Evolutionary conservation across 2,113 vertebrate genomes (phyloP), one percentile per base, ranked within the genome.

Genomic region (Anser cygnoides): DNA sequence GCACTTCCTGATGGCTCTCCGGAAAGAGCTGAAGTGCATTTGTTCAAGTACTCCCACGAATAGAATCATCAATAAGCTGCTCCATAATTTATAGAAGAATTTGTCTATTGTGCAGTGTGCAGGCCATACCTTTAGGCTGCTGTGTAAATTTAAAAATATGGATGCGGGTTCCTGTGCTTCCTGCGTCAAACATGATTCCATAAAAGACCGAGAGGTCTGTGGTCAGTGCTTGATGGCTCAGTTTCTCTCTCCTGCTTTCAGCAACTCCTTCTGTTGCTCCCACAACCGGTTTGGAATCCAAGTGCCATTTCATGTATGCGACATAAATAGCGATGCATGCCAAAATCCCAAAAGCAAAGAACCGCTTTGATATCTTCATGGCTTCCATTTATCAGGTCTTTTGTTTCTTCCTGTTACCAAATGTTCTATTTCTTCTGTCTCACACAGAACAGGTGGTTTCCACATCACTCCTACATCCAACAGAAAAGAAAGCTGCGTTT

Each of bases 181-280:
- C 99, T 1, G 99, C 99, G 0, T 99, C 99, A 89, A 99, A 99
- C 99, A 99, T 99, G 95, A 99, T 98, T 14, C 99, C 99, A 13
- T 99, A 99, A 95, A 98, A 98, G 94, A 98, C 90, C 0, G 92
- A 90, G 6, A 92, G 94, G 11, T 89, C 77, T 2, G 50, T 43
- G n/a, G 66, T 90, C 17, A 37, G 44, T 8, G 71, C 77, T 84
- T 52, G 91, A 43, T 28, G 87, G 92, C 71, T 57, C 73, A 72
- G 66, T n/a, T 87, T 74, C 74, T 95, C 96, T 76, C 78, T 67
- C 25, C 43, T 95, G 18, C 55, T 66, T 55, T 93, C 96, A 3
- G 83, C 44, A 18, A 43, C 85, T 23, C 41, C 74, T 63, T 96
- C 97, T 3, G 97, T 80, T 78, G 87, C 74, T 94, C 95, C 96